Evolutionary conservation across 2,888 invertebrate species (phyloP).

Genomic region (Oxytorus armatus): DNA sequence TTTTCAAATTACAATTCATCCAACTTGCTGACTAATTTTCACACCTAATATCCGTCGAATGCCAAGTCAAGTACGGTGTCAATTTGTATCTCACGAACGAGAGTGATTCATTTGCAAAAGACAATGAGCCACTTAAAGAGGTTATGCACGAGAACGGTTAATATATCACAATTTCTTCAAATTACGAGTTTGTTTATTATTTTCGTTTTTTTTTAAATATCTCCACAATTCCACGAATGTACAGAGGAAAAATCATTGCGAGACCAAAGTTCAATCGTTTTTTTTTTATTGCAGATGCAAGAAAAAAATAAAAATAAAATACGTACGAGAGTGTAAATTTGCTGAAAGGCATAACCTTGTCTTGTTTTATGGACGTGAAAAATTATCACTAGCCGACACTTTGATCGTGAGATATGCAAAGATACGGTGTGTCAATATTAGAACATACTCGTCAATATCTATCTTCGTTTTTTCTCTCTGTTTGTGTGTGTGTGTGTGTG

Average conservation of each 20-base stretch:
- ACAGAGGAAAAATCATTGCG: no score
- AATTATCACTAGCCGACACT: not conserved
- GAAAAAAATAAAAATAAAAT: no score
- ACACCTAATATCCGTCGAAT: constrained; percentile 16
- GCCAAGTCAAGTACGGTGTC: constrained; percentile 8
- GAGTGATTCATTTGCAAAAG: constrained; percentile 42
- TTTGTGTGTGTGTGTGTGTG: no score
- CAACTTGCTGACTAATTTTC: constrained; percentile 45
- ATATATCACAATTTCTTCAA: constrained; percentile 1
- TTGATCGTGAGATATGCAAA: not conserved
- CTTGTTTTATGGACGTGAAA: not conserved
- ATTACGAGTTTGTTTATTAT: constrained; percentile 5
- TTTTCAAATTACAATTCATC: constrained; percentile 24
- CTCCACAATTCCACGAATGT: not conserved
- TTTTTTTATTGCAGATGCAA: no score
- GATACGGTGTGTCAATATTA: constrained; percentile 17
- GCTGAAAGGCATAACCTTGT: no score
- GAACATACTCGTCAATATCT: constrained; percentile 1
- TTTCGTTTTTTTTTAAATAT: not conserved
- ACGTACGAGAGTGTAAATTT: no score
- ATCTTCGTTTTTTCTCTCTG: no score
- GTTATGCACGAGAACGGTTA: constrained; percentile 22
- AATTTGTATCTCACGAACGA: constrained; percentile 11
- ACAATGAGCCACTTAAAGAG: constrained; percentile 37
- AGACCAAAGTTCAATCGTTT: no score